phyloP scores from a whole-genome alignment of 64 coral and sea anemone genomes.

The Platygyra sinensis region DNA sequence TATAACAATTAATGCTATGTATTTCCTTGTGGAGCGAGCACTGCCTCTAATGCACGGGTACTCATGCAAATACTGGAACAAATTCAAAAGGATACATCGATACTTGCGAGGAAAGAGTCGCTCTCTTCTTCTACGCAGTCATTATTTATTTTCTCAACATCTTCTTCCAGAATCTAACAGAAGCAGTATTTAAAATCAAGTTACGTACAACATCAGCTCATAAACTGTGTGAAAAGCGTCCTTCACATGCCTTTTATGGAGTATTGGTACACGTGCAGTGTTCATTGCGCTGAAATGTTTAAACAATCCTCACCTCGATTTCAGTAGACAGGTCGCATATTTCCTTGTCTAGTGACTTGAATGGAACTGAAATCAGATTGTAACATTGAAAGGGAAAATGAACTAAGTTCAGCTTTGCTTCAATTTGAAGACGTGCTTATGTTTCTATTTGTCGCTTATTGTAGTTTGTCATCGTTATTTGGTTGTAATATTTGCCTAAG shows the following conservation, averaged over 20 bases:
- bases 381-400: not conserved
- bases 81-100: slow-evolving; percentile 21
- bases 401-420: not conserved
- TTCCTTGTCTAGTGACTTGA: slow-evolving; percentile 31
- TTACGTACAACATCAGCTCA: not conserved
- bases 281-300: no score
- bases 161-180: slow-evolving; percentile 19
- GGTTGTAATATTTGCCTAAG: no score
- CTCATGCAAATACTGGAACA: no score
- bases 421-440: no score
- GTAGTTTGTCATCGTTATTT: no score
- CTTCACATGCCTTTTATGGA: not conserved
- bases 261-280: not conserved
- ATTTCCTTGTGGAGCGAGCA: no score
- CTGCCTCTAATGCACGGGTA: no score
- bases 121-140: not conserved
- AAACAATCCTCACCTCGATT: not conserved
- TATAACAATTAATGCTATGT: no score
- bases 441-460: no score
- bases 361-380: slow-evolving; percentile 9
- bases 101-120: slow-evolving; percentile 1
- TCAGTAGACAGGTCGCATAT: slow-evolving; percentile 22
- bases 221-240: no score
- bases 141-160: slow-evolving; percentile 38
- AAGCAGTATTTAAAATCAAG: not conserved